A percentile compares a stretch with the other conserved stretches of the same genome.
Conservation (phyloP, 2,797 vertebrate genomes). For the Xenops minutus region DNA sequence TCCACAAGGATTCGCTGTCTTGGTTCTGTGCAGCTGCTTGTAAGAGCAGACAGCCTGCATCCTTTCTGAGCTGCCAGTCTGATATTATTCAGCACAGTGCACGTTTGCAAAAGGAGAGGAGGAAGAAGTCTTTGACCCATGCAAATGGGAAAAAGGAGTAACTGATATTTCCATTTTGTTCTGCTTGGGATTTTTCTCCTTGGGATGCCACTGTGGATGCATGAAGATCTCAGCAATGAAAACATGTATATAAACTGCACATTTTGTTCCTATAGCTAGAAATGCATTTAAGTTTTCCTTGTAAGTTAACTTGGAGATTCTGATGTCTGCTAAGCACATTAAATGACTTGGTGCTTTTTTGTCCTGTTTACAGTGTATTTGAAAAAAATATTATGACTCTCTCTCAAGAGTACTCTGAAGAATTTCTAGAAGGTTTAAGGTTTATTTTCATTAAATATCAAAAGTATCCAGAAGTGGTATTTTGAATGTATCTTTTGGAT, state of each 20-base stretch:
- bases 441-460: background rate
- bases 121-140: background rate
- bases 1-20: background rate
- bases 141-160: background rate
- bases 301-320: background rate
- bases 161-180: background rate
- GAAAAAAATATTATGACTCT: background rate
- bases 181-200: fast-evolving
- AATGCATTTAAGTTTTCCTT: background rate
- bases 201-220: background rate
- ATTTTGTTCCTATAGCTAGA: background rate
- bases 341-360: background rate
- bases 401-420: background rate
- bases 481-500: background rate
- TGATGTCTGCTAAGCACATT: background rate
- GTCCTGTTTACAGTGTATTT: background rate
- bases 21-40: background rate
- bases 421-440: background rate
- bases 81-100: background rate
- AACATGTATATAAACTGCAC: background rate
- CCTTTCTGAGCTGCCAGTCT: background rate
- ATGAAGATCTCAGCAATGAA: background rate
- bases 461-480: background rate
- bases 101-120: background rate
- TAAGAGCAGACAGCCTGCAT: background rate